These are phyloP conservation scores for Temnothorax nylanderi DNA, from an alignment of 1,140 invertebrate genomes.

Conservation along the genomic window DNA sequence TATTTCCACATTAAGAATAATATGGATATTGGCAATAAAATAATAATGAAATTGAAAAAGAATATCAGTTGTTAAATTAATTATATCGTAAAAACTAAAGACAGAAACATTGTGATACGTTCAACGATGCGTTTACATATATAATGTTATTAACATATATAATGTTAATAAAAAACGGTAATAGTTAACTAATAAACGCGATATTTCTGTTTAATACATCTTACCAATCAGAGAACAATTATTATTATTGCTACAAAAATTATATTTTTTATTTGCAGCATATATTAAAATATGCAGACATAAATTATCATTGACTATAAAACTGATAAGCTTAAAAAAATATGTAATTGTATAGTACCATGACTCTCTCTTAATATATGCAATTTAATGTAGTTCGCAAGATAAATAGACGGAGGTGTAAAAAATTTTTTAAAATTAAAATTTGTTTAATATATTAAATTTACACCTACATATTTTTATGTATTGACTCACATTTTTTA, in stretches of 20 bases:
- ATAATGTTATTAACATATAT: background rate
- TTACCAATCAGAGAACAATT: background rate
- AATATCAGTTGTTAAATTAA: background rate
- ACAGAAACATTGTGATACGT: background rate
- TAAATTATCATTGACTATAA: background rate
- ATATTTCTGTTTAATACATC: background rate
- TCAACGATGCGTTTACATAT: background rate
- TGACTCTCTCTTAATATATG: background rate
- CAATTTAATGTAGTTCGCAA: background rate
- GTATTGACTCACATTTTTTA: background rate
- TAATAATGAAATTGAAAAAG: background rate
- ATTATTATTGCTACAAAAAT: background rate
- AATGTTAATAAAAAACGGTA: background rate
- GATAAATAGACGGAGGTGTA: background rate
- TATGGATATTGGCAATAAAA: background rate
- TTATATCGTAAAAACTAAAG: background rate
- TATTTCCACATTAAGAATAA: background rate
- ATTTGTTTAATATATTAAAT: constrained; percentile 8
- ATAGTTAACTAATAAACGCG: background rate
- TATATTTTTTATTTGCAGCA: background rate
- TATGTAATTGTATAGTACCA: background rate
- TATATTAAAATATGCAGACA: background rate
- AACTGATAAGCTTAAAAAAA: background rate
- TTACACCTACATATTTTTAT: background rate
- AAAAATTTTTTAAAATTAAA: background rate